Evolutionary conservation across 2,888 invertebrate genomes (phyloP), one percentile per base, ranked within the genome.

Genomic region (Amphipoea oculea): DNA sequence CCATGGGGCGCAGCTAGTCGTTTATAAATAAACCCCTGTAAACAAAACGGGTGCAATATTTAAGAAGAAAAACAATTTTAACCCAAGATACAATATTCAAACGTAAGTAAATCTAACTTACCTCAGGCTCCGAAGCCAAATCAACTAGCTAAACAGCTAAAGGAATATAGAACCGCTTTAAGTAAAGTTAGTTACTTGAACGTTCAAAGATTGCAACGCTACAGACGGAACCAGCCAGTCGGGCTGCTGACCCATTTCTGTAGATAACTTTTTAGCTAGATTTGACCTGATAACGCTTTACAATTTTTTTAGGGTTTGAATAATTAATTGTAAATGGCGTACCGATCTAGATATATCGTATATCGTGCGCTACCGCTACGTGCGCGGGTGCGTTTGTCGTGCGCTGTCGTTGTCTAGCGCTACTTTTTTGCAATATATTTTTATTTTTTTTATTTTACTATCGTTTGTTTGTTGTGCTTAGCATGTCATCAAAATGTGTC

Each of bases 171-270:
- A 63, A 66, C 51, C 12, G 54, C 20, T 82, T 60, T 40, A 76
- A 76, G 73, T 68, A 20, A 73, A 79, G 60, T 83, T 75, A 48
- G 65, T 48, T 72, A 80, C 71, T 80, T 87, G 76, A 77, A 63
- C 62, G 45, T 76, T 76, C 71, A 84, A 74, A 80, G 81, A 81
- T 73, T 76, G 77, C 74, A 72, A 66, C 48, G 60, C 65, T 66
- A 29, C 36, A 68, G 45, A 51, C 17, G 65, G 51, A 79, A 42
- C 29, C 20, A 54, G 62, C 67, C 45, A 66, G 76, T 63, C 40
- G 75, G 17, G 54, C 68, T 68, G 63, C 66, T 81, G 87, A 87
- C 87, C 87, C 40, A 84, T 78, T 87, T 81, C 65, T 57, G 51
- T 40, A 48, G 81, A 70, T 71, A 78, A 81, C 68, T 78, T 78